Base-by-base conservation (phyloP, 2,113 vertebrate genomes). In the Malurus melanocephalus region DNA sequence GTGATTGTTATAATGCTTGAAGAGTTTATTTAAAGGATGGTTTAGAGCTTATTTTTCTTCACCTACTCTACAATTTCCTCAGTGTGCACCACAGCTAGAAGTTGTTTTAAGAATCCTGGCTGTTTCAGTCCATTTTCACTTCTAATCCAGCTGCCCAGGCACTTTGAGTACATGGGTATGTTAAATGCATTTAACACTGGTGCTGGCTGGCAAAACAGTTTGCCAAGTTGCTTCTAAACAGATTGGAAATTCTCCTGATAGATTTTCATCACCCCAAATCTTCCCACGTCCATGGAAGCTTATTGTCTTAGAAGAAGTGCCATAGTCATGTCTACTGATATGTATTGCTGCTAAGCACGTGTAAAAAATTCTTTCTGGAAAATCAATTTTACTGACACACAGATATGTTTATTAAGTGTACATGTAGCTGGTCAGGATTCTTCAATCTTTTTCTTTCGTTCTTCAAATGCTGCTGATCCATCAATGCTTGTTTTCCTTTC, bases 271-370 rank as follows among this genome's bases (percentile, higher is more conserved):
- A 10, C 10, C 27, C 6, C 21, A 52, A 33, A 42, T 17, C 45
- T 71, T 49, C 21, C 14, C 32, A 53, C 8, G 35, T 85, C 24
- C 0, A 1, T 3, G 1, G 11, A 21, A 74, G 2, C 1, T 5
- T 45, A 8, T 2, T 24, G 26, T 56, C 21, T 65, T 53, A 43
- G 22, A n/a, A 28, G 8, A 57, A 10, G n/a, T 23, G 1, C 2
- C 13, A 11, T 13, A 49, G 18, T 15, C n/a, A 13, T 30, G 9
- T 76, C 21, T 61, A 49, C 13, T 19, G 11, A n/a, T 57, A 30
- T 4, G 26, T 52, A 13, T 6, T 53, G 21, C 22, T 78, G 23
- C 5, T 59, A 53, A 12, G 20, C 11, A 42, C 22, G 9, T 10
- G 2, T 12, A 48, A 57, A 24, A 53, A 48, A 65, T 35, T 2